phyloP scores from a whole-genome alignment of 2,888 invertebrate species.

The Noctua fimbriata region DNA sequence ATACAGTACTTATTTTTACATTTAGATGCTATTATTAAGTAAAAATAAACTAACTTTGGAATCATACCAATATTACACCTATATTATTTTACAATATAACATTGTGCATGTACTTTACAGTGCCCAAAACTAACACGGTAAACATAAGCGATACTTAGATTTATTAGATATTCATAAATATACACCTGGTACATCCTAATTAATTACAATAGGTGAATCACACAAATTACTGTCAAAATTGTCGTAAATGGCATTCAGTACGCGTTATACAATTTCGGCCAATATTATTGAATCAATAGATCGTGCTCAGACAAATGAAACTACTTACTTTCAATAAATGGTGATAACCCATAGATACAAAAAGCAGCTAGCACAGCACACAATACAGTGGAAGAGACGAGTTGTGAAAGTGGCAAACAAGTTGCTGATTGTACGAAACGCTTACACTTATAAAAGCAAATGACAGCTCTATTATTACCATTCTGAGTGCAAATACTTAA shows the following conservation, averaged over 20 bases:
- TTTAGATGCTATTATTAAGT: slow-evolving; percentile 46
- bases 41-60: slow-evolving; percentile 57
- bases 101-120: slow-evolving; percentile 87
- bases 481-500: slow-evolving; percentile 87
- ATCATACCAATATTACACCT: slow-evolving; percentile 69
- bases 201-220: slow-evolving; percentile 62
- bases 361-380: slow-evolving; percentile 91
- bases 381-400: slow-evolving; percentile 90
- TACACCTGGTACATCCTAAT: slow-evolving; percentile 57
- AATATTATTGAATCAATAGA: slow-evolving; percentile 77
- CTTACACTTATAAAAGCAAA: slow-evolving; percentile 90
- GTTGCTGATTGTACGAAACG: slow-evolving; percentile 89
- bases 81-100: slow-evolving; percentile 69
- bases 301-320: slow-evolving; percentile 86
- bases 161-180: slow-evolving; percentile 51
- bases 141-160: slow-evolving; percentile 73
- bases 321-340: slow-evolving; percentile 87
- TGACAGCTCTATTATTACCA: slow-evolving; percentile 91
- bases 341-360: slow-evolving; percentile 90
- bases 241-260: slow-evolving; percentile 61
- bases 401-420: slow-evolving; percentile 89
- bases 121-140: slow-evolving; percentile 80
- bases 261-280: slow-evolving; percentile 62
- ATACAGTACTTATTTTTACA: slow-evolving; percentile 47
- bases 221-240: slow-evolving; percentile 57